These are phyloP conservation scores for Hormaphis cornu DNA, from an alignment of 1,140 invertebrate species.

Conservation along the genomic window DNA sequence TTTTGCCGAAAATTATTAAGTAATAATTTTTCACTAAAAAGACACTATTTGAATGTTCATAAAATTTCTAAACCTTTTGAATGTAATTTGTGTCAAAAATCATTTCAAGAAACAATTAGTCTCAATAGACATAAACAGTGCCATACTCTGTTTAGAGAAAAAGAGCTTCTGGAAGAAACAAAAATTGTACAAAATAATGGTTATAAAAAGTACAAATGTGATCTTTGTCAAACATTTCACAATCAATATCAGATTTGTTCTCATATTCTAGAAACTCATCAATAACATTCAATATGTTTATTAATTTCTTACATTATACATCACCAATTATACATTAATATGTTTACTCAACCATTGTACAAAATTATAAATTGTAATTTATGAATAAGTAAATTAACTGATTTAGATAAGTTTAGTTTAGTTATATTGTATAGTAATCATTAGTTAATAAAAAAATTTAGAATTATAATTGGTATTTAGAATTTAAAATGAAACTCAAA, in stretches of 20 bases:
- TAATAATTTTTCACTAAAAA: neutral
- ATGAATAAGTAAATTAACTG: no score
- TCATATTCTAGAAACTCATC: constrained; percentile 17
- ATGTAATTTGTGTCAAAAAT: neutral
- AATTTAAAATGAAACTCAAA: no score
- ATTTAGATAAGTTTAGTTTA: no score
- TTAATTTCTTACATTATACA: no score
- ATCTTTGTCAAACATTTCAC: neutral
- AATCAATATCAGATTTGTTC: neutral
- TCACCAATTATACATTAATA: no score
- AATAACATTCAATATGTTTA: no score
- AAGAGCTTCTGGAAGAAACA: neutral
- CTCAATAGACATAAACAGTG: neutral
- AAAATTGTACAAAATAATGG: no score
- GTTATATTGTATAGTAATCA: no score
- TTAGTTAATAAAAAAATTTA: no score
- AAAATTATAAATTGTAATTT: no score
- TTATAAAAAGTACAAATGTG: constrained; percentile 1
- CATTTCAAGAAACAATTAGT: neutral
- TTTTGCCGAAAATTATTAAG: neutral
- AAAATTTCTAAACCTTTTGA: neutral
- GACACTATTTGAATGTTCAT: neutral
- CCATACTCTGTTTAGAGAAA: neutral
- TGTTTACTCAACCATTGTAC: no score
- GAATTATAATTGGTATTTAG: no score